Evolutionary conservation across 2,888 invertebrate genomes (phyloP).

Genomic region (Gymnoscelis rufifasciata): DNA sequence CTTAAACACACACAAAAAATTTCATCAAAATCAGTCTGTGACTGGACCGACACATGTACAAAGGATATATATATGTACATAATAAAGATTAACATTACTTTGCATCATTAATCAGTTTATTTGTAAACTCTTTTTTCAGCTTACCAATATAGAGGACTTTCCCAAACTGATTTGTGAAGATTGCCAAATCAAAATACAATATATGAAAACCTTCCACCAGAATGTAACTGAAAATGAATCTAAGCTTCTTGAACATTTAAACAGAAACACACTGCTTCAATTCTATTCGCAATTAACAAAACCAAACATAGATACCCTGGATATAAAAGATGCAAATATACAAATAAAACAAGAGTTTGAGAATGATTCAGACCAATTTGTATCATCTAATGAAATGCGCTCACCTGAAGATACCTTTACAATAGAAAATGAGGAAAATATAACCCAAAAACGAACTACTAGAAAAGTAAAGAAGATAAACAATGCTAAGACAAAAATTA

Average conservation of each 20-base stretch:
- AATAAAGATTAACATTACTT: no score
- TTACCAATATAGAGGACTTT: constrained; percentile 33
- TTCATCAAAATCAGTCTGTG: no score
- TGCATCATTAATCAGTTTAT: no score
- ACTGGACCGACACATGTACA: no score
- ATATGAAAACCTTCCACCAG: constrained; percentile 37
- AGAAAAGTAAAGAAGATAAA: constrained; percentile 4
- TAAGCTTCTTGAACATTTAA: constrained; percentile 31
- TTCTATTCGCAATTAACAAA: constrained; percentile 30
- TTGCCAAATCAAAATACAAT: constrained; percentile 42
- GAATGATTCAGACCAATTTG: constrained; percentile 6
- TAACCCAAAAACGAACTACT: not conserved
- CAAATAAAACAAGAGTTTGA: not conserved
- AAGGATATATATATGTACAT: no score
- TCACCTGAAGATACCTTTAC: not conserved
- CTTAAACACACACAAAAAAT: no score
- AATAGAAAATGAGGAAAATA: constrained; percentile 3
- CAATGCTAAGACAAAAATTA: not conserved
- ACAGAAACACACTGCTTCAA: constrained; percentile 21
- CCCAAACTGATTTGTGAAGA: constrained; percentile 43
- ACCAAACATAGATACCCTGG: no score
- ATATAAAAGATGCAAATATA: constrained; percentile 6
- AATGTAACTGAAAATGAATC: constrained; percentile 41
- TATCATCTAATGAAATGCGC: constrained; percentile 3
- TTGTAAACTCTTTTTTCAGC: constrained; percentile 49